Base-by-base conservation (phyloP, 2,888 invertebrate genomes). In the Synergus laeviventris region DNA sequence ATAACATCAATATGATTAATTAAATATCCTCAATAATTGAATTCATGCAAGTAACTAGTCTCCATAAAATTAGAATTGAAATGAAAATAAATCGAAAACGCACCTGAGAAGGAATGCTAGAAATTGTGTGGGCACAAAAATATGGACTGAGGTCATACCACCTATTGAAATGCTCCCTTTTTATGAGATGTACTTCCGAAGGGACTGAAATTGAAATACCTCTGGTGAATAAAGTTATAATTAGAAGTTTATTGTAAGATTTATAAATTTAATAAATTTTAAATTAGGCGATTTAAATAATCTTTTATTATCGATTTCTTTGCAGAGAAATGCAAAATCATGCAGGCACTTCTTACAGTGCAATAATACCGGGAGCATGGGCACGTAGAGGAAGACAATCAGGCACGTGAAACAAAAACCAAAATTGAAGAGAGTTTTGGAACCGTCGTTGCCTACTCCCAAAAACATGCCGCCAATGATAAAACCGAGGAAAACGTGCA, bases 121-220 rank as follows among this genome's bases (percentile, higher is more conserved):
- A 93, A n/a, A 94, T 90, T 0, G 95, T 94, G 85, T 95, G 90
- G 0, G 97, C 96, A 11, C 93, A 93, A 88, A 95, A 97, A 87
- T 97, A 97, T 0, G 97, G 94, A 86, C 95, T 95, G 24, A 97
- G 88, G 2, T 94, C 93, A 87, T 97, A 97, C 97, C 97, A 97
- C 70, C 95, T 93, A 89, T 97, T 97, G 88, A 97, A 97, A 86
- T 96, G 94, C 87, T 97, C 97, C 70, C 96, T 92, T 88, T 96
- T 96, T 12, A 97, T 90, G 21, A 96, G 91, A 83, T 94, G 94
- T 0, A 97, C 94, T 91, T 97, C 96, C 61, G 92, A 92, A 21
- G 97, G 97, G 93, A 96, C 97, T 97, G 91, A 93, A 93, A 83
- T 60, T 36, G 73, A 85, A 54, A 70, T 18, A 56, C 18, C 11